Evolutionary conservation across 2,113 vertebrate species (phyloP), one percentile per base, ranked within the genome.

Genomic region (Chaetorhynchus papuensis): DNA sequence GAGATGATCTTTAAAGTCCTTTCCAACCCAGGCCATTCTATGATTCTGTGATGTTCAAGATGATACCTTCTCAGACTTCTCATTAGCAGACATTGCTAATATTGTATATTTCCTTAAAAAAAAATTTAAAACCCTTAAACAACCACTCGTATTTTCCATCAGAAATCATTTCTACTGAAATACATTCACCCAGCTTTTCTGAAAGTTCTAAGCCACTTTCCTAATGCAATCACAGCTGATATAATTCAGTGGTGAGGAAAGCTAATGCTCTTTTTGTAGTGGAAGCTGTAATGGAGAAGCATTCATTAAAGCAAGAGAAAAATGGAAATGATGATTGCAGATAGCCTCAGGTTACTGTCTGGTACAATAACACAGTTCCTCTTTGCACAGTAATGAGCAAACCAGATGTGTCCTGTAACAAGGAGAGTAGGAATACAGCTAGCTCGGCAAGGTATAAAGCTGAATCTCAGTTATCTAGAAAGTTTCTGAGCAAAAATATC

Each of bases 251-350:
- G 60, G 61, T 77, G 90, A 94, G 41, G 75, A 94, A 68, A 96
- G 82, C 78, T 80, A 89, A 65, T 89, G 41, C 27, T 69, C n/a
- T 85, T 74, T 37, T 49, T 75, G 41, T 59, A 85, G 23, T 61
- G 49, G 83, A 64, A 87, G 50, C 6, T 80, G 33, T 70, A 88
- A 90, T 61, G 50, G 54, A 50, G 65, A 88, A 87, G 31, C 69
- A 47, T 76, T 94, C 50, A 74, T 94, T 83, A 94, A 93, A 77
- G 72, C 53, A 89, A 94, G 78, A 83, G 71, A 94, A 77, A 97
- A 94, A 81, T 87, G 49, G 68, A 76, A 83, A 81, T 64, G 44
- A 76, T 92, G 82, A 75, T 85, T 94, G 57, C 50, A 80, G 60
- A 71, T 94, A 94, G 75, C 54, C 79, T 85, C 83, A 52, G 88